phyloP scores from a whole-genome alignment of 2,113 vertebrate genomes.

The Siphamia tubifer region DNA sequence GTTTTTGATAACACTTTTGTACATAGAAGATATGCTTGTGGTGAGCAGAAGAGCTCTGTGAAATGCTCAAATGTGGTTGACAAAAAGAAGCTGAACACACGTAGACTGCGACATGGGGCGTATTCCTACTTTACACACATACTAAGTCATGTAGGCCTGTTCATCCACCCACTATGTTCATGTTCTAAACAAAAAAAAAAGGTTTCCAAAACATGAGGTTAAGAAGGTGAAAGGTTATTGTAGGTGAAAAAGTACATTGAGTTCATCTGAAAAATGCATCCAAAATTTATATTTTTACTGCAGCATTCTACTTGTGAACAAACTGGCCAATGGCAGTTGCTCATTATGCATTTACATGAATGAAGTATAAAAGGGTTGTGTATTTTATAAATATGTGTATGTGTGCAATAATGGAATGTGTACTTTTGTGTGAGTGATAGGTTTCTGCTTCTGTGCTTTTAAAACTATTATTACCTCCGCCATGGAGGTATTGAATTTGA shows the following conservation, averaged over 20 bases:
- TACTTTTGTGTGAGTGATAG: too few relatives aligned
- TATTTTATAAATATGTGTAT: too few relatives aligned
- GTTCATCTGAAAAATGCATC: conserved; percentile 14
- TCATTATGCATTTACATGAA: too few relatives aligned
- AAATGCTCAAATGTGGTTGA: conserved; percentile 67
- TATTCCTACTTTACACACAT: conserved; percentile 34
- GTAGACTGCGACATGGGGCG: conserved; percentile 58
- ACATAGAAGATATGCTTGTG: conserved; percentile 34
- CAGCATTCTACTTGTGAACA: background rate
- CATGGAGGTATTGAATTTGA: too few relatives aligned
- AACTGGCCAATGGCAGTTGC: background rate
- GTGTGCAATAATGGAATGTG: too few relatives aligned
- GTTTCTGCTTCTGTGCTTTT: too few relatives aligned
- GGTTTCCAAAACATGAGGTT: background rate
- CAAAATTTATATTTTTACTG: background rate
- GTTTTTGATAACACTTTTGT: conserved; percentile 40
- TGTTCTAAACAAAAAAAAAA: conserved; percentile 13
- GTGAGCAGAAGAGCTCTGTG: conserved; percentile 31
- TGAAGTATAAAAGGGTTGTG: too few relatives aligned
- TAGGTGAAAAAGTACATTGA: conserved; percentile 23
- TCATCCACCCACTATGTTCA: conserved; percentile 7
- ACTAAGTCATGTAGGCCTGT: conserved; percentile 49
- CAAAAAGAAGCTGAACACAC: conserved; percentile 48
- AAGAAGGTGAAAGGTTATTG: conserved; percentile 16
- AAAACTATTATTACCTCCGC: too few relatives aligned